Conservation (phyloP, 2,888 invertebrate genomes). For the Pediacus dermestoides region DNA sequence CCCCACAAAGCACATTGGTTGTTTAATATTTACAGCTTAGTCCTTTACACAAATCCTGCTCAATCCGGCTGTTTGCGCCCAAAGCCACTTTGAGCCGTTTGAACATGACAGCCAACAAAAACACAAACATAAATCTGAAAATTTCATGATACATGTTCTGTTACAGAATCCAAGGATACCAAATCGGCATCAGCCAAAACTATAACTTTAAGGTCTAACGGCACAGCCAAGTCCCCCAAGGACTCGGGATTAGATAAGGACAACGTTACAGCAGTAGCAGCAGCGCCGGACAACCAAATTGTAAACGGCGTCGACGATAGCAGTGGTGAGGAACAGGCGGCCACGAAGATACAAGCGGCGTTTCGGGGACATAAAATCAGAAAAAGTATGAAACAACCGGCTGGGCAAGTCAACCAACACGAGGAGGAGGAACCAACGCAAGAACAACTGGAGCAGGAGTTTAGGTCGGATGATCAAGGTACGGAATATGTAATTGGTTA, state of each 20-base stretch:
- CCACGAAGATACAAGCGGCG: constrained; percentile 84
- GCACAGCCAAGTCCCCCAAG: constrained; percentile 28
- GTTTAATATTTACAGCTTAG: no score
- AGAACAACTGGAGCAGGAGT: constrained; percentile 74
- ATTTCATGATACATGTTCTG: no score
- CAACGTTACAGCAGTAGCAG: constrained; percentile 27
- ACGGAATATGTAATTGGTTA: constrained; percentile 6
- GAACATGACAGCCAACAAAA: no score
- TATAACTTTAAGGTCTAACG: constrained; percentile 40
- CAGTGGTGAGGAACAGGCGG: constrained; percentile 59
- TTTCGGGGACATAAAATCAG: constrained; percentile 80
- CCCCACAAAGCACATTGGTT: no score
- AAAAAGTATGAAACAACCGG: constrained; percentile 70
- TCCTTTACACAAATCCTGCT: no score
- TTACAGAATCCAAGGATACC: constrained; percentile 32
- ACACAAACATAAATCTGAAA: no score
- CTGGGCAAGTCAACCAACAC: constrained; percentile 52
- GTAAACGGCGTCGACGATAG: constrained; percentile 23
- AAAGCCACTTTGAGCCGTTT: no score
- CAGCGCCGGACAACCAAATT: constrained; percentile 19
- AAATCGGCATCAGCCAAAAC: constrained; percentile 44
- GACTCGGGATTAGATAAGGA: constrained; percentile 37
- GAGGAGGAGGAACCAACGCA: constrained; percentile 59
- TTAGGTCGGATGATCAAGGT: constrained; percentile 79
- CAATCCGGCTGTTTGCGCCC: no score